Base-by-base conservation (phyloP, 1,140 invertebrate species). In the Drosophila bifasciata region DNA sequence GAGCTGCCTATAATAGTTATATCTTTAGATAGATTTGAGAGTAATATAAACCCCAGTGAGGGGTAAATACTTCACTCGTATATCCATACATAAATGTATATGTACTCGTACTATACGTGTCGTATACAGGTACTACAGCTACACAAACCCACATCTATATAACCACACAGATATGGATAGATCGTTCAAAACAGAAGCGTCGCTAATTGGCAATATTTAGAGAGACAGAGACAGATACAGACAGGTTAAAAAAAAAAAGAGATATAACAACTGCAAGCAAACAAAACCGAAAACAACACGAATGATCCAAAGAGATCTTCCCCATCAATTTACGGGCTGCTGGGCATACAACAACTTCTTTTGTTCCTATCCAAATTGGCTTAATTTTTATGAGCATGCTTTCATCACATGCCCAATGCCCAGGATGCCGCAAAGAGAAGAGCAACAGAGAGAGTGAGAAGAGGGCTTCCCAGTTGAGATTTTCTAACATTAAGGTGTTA, bases 341-440 rank as follows among this genome's bases (percentile, higher is more conserved):
- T 73, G 50, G 61, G 52, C 71, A 75, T 17, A 75, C 52, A 74
- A 49, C 64, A 53, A 41, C 66, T 58, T 52, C 59, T 57, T 73
- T 77, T 68, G 70, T 74, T 78, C 79, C 69, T 63, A 48, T 16
- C 52, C 52, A 83, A 83, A 83, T 83, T 78, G 79, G 40, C 66
- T 74, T 53, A 81, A 62, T 78, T 75, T 70, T 45, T 70, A 60
- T 64, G 76, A 55, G 48, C 76, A 79, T 74, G 76, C 76, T 79
- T 79, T 79, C 62, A 79, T 73, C 69, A 63, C 63, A 79, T 79
- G 76, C 44, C 28, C 48, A 57, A 52, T 52, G 43, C 51, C 15
- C 13, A n/a, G 43, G 55, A 57, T 28, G 32, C 21, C n/a, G 11
- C 16, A 7, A 11, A 32, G 21, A 28, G 4, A 17, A 28, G 4